phyloP scores from a whole-genome alignment of 2,888 invertebrate species.

The Hybos culiciformis region DNA sequence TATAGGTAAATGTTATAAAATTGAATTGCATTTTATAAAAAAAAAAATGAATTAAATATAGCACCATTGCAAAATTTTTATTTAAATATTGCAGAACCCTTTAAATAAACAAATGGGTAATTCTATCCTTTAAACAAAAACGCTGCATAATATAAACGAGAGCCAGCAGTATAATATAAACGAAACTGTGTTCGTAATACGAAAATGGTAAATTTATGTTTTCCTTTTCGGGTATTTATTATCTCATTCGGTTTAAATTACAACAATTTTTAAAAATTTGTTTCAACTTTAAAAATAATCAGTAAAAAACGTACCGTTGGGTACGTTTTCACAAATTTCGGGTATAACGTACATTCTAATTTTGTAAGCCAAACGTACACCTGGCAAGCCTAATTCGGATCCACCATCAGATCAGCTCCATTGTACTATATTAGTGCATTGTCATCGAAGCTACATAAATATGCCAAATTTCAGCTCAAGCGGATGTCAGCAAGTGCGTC shows the following conservation, averaged over 20 bases:
- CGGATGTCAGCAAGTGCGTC: too few species aligned
- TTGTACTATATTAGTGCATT: too few species aligned
- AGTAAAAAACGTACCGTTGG: not conserved
- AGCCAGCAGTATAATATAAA: too few species aligned
- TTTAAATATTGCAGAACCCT: not conserved
- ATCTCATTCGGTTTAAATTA: not conserved
- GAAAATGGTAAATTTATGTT: slow-evolving; percentile 1
- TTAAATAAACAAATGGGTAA: not conserved
- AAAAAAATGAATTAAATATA: not conserved
- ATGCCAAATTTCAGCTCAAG: too few species aligned
- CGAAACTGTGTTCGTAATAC: not conserved
- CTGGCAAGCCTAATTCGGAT: not conserved
- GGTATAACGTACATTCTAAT: slow-evolving; percentile 1
- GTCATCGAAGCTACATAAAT: too few species aligned
- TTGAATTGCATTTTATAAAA: not conserved
- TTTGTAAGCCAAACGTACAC: slow-evolving; percentile 1
- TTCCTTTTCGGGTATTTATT: not conserved
- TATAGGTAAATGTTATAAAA: too few species aligned
- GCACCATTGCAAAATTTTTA: not conserved
- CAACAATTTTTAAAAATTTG: not conserved
- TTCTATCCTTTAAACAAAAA: not conserved
- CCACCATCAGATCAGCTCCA: too few species aligned
- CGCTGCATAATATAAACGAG: slow-evolving; percentile 1
- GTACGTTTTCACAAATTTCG: not conserved
- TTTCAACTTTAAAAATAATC: not conserved